phyloP scores from a whole-genome alignment of 1,140 invertebrate genomes.

The Pachypsylla venusta region DNA sequence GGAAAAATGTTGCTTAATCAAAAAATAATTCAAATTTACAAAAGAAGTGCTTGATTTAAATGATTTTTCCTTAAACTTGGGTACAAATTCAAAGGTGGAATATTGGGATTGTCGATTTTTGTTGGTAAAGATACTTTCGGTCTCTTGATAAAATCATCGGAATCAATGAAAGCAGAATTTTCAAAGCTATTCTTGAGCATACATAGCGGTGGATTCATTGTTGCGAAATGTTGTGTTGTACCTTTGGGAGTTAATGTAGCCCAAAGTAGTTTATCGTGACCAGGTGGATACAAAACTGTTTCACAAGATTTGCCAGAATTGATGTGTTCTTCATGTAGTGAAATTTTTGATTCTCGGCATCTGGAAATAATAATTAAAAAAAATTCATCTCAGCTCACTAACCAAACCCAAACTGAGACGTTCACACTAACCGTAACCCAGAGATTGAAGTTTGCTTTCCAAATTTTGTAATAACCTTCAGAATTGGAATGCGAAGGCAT shows the following conservation, averaged over 20 bases:
- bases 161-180: constrained; percentile 57
- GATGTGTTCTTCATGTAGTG: constrained; percentile 3
- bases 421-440: too few species aligned
- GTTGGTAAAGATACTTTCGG: constrained; percentile 58
- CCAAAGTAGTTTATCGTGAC: constrained; percentile 58
- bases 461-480: not conserved
- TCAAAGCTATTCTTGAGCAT: constrained; percentile 39
- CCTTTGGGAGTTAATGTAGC: constrained; percentile 65
- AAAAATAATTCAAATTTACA: too few species aligned
- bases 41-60: constrained; percentile 1
- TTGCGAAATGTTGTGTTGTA: constrained; percentile 37
- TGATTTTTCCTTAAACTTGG: constrained; percentile 28
- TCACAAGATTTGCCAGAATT: constrained; percentile 27
- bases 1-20: too few species aligned
- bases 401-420: too few species aligned
- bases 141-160: constrained; percentile 36
- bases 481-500: not conserved
- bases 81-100: constrained; percentile 56
- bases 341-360: not conserved
- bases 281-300: constrained; percentile 36
- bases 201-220: constrained; percentile 6
- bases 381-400: not conserved
- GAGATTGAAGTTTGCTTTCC: not conserved
- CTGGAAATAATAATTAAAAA: not conserved
- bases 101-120: constrained; percentile 60